Evolutionary conservation across 2,888 invertebrate species (phyloP), one percentile per base, ranked within the genome.

Genomic region (Pterostichus niger): DNA sequence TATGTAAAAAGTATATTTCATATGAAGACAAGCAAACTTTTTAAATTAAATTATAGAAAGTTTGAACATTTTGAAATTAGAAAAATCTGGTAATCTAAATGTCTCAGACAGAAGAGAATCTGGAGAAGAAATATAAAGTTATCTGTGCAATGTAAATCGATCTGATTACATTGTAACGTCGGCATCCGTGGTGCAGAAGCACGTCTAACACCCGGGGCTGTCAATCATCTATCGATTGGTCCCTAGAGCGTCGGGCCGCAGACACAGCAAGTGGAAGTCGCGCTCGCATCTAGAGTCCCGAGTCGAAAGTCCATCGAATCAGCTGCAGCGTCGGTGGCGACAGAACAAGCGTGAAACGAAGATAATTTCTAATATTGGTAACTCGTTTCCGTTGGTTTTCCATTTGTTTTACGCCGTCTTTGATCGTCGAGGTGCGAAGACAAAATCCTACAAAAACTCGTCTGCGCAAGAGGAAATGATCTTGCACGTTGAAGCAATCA

Each of bases 401-500:
- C 33, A 64, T 68, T 61, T 80, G 68, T 76, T 76, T 56, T 76
- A 76, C 76, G 33, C 76, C n/a, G 54, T 24, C 80, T 68, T 64
- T 80, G 80, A 80, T 68, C 68, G 35, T 5, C 68, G 68, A 80
- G 68, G 80, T 64, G 80, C 61, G 64, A 80, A 64, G 49, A 80
- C 68, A 68, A 46, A 68, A 64, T 64, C 46, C 33, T 80, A 44
- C 13, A 68, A 80, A 80, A 80, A 80, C 78, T 59, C 77, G 44
- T 64, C 64, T 64, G 35, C 49, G 54, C 56, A 52, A 81, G 71
- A 81, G 81, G 81, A 81, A 81, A 81, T 81, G 73, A 81, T 81
- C 81, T 81, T 71, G 71, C 56, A 81, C 81, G 81, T 71, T 73
- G 81, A 24, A 73, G 81, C 81, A 81, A 81, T 81, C 81, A 81